Conservation (phyloP, 1,140 invertebrate species). For the Leptinotarsa defecta region DNA sequence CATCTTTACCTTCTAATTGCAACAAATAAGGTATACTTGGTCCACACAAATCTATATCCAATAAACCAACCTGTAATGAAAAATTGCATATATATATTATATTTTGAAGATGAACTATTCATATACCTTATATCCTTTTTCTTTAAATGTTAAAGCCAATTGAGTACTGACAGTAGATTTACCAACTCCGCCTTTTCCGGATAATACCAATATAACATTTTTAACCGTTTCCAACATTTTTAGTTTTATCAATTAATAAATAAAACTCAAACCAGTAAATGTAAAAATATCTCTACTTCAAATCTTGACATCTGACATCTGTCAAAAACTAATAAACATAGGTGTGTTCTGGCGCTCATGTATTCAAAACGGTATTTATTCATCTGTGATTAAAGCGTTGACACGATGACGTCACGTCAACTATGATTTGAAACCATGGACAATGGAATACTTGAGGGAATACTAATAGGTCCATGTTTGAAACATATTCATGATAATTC, state of each 20-base stretch:
- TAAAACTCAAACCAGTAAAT: too few relatives aligned
- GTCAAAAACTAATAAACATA: too few relatives aligned
- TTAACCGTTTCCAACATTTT: conserved; percentile 73
- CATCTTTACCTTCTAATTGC: conserved; percentile 73
- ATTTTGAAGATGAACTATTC: conserved; percentile 23
- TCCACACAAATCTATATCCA: conserved; percentile 94
- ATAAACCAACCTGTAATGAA: conserved; percentile 73
- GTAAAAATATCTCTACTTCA: too few relatives aligned
- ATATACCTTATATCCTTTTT: conserved; percentile 80
- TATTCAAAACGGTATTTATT: too few relatives aligned
- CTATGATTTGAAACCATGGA: too few relatives aligned
- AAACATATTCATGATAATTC: too few relatives aligned
- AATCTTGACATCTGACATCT: too few relatives aligned
- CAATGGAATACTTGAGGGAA: too few relatives aligned
- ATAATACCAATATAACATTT: conserved; percentile 89
- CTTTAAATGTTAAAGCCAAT: conserved; percentile 80
- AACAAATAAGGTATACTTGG: conserved; percentile 78
- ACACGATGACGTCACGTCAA: too few relatives aligned
- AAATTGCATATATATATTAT: conserved; percentile 15
- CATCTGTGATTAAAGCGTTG: too few relatives aligned
- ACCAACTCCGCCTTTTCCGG: conserved; percentile 97
- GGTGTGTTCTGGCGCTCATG: too few relatives aligned
- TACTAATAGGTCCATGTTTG: too few relatives aligned
- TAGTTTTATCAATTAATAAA: background rate
- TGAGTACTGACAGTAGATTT: conserved; percentile 93